Percentiles rank a stretch among this genome's conserved stretches.
phyloP scores from a whole-genome alignment of 2,113 vertebrate species.

The Theristicus caerulescens region DNA sequence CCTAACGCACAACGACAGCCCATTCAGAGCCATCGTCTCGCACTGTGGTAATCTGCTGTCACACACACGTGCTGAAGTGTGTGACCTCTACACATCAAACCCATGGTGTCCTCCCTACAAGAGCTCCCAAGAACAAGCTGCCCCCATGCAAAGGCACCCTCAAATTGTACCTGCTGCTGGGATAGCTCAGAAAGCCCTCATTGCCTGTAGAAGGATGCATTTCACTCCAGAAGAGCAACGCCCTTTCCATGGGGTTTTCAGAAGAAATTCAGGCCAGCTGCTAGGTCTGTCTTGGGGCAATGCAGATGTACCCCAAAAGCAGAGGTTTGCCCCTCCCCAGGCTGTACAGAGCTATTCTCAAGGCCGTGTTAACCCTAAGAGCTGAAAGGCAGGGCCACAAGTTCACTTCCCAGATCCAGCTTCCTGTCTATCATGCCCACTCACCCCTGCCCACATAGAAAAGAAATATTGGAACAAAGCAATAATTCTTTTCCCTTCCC shows the following conservation, averaged over 20 bases:
- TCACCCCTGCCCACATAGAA: not conserved
- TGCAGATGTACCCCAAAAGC: not conserved
- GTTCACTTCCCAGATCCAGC: not conserved
- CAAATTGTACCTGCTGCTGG: too few relatives aligned
- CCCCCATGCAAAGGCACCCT: not conserved
- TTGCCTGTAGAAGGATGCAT: not conserved
- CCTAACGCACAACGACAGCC: not conserved
- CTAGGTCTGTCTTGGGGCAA: not conserved
- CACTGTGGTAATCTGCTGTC: not conserved
- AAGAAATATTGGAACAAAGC: not conserved
- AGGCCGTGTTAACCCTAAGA: not conserved
- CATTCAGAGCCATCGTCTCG: not conserved
- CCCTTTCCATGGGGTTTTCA: not conserved
- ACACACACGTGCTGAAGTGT: not conserved
- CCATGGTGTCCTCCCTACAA: too few relatives aligned
- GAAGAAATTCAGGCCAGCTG: not conserved
- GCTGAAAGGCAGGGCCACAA: not conserved
- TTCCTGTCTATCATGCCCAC: accelerated
- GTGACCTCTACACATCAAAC: not conserved
- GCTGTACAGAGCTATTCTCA: not conserved
- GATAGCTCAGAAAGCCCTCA: not conserved
- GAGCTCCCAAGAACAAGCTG: not conserved
- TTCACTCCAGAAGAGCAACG: not conserved
- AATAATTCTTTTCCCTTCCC: not conserved
- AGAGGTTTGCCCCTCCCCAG: not conserved